Percentiles rank a stretch among this genome's conserved stretches.
Evolutionary conservation across 2,113 vertebrate species (phyloP).

Genomic region (Pteruthius melanotis): DNA sequence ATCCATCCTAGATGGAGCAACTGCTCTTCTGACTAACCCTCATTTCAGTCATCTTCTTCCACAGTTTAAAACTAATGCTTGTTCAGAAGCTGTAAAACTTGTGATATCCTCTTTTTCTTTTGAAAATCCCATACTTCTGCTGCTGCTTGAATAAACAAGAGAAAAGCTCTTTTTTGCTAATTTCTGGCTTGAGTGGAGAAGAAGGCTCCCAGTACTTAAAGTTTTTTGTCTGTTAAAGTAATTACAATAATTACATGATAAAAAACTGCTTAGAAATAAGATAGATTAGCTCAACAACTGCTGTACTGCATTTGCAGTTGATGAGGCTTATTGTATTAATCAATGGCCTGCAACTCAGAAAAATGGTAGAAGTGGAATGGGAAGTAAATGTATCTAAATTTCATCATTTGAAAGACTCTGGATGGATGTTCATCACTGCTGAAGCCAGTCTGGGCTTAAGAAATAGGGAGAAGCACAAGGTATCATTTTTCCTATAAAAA

Average conservation of each 20-base stretch:
- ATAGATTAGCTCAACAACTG: slow-evolving; percentile 52
- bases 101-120: not conserved
- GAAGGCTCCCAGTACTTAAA: not conserved
- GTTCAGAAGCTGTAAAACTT: not conserved
- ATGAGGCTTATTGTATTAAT: slow-evolving; percentile 15
- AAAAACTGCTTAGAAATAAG: slow-evolving; percentile 45
- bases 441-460: not conserved
- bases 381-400: not conserved
- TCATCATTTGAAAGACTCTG: not conserved
- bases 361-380: not conserved
- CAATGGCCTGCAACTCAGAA: not conserved
- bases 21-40: not conserved
- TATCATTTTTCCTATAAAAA: not conserved
- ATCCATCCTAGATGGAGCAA: not conserved
- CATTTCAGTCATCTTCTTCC: not conserved
- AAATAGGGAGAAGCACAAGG: not conserved
- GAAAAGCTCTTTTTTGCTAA: slow-evolving; percentile 28
- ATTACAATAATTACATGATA: slow-evolving; percentile 43
- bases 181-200: slow-evolving; percentile 24
- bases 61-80: not conserved
- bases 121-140: not conserved
- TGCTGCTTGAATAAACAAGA: slow-evolving; percentile 15
- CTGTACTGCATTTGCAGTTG: slow-evolving; percentile 13
- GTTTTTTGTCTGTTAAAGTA: slow-evolving; percentile 30
- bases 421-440: not conserved